phyloP scores from a whole-genome alignment of 2,888 invertebrate species.

The Troilus luridus region DNA sequence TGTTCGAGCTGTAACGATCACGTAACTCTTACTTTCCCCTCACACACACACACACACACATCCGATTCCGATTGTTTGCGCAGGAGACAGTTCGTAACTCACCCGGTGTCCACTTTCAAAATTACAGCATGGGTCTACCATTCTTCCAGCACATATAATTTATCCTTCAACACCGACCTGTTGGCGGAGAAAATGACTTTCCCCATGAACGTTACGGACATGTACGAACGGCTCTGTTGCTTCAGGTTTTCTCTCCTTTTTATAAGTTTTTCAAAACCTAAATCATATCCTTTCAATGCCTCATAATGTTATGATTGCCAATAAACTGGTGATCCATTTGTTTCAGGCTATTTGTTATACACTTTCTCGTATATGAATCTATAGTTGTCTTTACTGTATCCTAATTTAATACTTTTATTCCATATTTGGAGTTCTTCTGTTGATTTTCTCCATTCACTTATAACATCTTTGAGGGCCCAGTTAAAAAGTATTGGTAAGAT shows the following conservation, averaged over 20 bases:
- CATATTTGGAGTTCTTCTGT: no score
- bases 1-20: background rate
- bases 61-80: constrained; percentile 8
- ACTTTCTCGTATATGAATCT: background rate
- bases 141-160: constrained; percentile 29
- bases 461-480: no score
- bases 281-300: background rate
- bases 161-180: background rate
- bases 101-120: constrained; percentile 27
- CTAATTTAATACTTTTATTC: no score
- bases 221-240: background rate
- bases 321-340: background rate
- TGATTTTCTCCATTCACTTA: no score
- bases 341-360: background rate
- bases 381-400: no score
- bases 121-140: constrained; percentile 8
- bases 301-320: background rate
- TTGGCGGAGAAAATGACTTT: constrained; percentile 2
- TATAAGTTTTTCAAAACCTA: background rate
- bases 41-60: background rate
- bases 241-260: background rate
- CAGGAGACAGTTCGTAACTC: background rate
- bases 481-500: no score
- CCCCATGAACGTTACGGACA: background rate
- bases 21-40: background rate